Evolutionary conservation across 2,888 invertebrate genomes (phyloP), one percentile per base, ranked within the genome.

Genomic region (Carpatolechia fugitivella): DNA sequence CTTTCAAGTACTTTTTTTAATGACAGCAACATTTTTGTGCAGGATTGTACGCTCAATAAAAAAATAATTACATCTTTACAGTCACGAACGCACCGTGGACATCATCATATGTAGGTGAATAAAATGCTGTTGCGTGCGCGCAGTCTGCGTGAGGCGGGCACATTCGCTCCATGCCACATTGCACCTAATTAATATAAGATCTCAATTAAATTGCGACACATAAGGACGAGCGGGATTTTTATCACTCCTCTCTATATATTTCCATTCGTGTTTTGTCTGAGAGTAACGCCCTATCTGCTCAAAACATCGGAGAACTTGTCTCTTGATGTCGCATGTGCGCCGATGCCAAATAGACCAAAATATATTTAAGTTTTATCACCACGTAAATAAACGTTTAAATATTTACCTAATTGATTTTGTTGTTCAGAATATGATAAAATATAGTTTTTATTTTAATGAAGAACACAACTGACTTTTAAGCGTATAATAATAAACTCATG

Each of bases 101-200:
- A 35, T 49, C 49, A 49, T 49, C 47, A 48, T 31, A 49, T 13
- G 38, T 38, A 24, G 2, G n/a, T 13, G 29, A 8, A 24, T 46
- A 46, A 30, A 24, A 38, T 4, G 65, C 59, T 61, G 77, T 88
- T 85, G 88, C 88, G 88, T 86, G 89, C 76, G 63, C 29, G 40
- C 40, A 40, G 52, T 71, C 78, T 89, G 89, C 90, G 89, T 90
- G 89, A 77, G 86, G 80, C 78, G 78, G 80, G 69, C 84, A 85
- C 86, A 85, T 89, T 86, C 81, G 76, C 76, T 72, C 72, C 74
- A 70, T 74, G 77, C 76, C 87, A 84, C 85, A 81, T 84, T 74
- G 78, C 82, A 80, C 82, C 89, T 89, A 90, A 90, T 90, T 90
- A 91, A 90, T 90, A 90, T 89, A 89, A 88, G 88, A 89, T 90